Base-by-base conservation (phyloP, 2,113 vertebrate species). In the Varanus salvator region DNA sequence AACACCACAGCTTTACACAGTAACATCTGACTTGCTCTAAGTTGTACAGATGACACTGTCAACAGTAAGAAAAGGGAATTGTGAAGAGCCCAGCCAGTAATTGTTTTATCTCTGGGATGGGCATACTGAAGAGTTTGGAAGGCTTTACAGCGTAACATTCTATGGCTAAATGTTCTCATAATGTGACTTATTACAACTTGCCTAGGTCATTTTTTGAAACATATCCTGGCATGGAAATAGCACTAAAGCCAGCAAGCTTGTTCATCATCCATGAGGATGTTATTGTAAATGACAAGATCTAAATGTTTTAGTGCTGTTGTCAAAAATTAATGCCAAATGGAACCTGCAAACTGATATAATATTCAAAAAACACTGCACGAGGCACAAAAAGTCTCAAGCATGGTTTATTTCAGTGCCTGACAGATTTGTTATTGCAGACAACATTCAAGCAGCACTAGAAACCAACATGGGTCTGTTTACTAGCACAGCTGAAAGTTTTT, bases 391-490 rank as follows among this genome's bases (percentile, higher is more conserved):
- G 76, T n/a, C 57, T 87, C 34, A 66, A 66, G 57, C 57, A 87
- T 9, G 2, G 34, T 9, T 8, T 5, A 76, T 93, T 91, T 89
- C 84, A 94, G 50, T 0, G 0, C 89, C 6, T 23, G 34, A 76
- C 48, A 92, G 12, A 71, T 84, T 3, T 87, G 72, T 52, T 91
- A 69, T 50, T 29, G 23, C 31, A 19, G 77, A 92, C 86, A 34
- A 75, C 27, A 23, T 66, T 50, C 38, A 87, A 74, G 78, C 54
- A 68, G 80, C 71, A 87, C 50, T 69, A 86, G 74, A 93, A 77
- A 64, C 48, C 8, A 84, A 25, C 27, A 69, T 8, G 4, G 71
- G 21, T 57, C 80, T 80, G 89, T 84, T 87, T n/a, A 82, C 64
- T 72, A 31, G 34, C 48, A 92, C 72, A 92, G 34, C 87, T 86